Evolutionary conservation across 2,797 vertebrate species (phyloP).

Genomic region (Zenarchopterus dispar): DNA sequence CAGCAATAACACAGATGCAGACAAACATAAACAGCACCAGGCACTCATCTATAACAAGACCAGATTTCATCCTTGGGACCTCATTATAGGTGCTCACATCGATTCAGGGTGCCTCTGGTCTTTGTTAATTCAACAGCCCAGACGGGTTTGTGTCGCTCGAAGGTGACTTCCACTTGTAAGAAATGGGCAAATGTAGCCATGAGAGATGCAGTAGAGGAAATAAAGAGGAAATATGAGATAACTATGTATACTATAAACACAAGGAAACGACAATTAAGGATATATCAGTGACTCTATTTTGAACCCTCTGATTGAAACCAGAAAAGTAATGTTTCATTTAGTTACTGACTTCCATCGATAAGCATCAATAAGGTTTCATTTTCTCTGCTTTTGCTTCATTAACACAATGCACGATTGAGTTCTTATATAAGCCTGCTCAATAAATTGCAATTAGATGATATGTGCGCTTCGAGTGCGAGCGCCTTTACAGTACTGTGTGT

Average conservation of each 20-base stretch:
- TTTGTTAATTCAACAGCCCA: conserved; percentile 69
- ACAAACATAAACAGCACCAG: conserved; percentile 35
- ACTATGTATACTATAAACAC: background rate
- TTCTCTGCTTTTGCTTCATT: conserved; percentile 36
- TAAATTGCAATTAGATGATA: conserved; percentile 33
- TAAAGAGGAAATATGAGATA: conserved; percentile 2
- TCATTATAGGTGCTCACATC: conserved; percentile 73
- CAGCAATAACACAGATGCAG: conserved; percentile 26
- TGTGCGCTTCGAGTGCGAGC: conserved; percentile 1
- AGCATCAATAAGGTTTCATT: conserved; percentile 50
- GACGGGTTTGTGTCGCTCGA: conserved; percentile 59
- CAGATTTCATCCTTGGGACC: conserved; percentile 70
- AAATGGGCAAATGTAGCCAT: conserved; percentile 41
- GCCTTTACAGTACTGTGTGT: background rate
- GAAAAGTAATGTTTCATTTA: conserved; percentile 37
- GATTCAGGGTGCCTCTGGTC: conserved; percentile 67
- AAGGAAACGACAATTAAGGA: conserved; percentile 1
- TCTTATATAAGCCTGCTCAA: conserved; percentile 36
- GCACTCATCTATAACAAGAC: conserved; percentile 46
- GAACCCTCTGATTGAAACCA: background rate
- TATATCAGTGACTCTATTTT: background rate
- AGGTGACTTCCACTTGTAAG: conserved; percentile 54
- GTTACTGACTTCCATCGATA: conserved; percentile 44
- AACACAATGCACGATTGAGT: conserved; percentile 58
- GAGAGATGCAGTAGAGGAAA: conserved; percentile 2